Base-by-base conservation (phyloP, 2,113 vertebrate genomes). In the Tinamus guttatus region DNA sequence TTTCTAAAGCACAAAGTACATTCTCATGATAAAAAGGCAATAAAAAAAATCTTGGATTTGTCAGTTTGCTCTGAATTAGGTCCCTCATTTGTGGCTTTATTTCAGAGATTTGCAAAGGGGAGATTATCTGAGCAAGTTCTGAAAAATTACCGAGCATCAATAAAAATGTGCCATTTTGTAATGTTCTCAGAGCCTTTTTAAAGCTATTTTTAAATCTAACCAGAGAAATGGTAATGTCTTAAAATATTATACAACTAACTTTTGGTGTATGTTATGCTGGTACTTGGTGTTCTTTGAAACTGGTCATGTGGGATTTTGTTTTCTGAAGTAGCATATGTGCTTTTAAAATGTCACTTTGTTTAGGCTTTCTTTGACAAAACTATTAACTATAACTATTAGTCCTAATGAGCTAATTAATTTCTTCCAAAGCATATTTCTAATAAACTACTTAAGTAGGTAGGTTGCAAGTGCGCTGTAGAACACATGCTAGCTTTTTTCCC, bases 321-420 rank as follows among this genome's bases (percentile, higher is more conserved):
- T 96, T 93, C 71, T 85, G 70, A 78, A 83, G 71, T 81, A 95
- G 78, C 88, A 85, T 86, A 62, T 65, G 25, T 68, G 94, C 71
- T 92, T 64, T 77, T 81, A 43, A 95, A 95, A 95, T 95, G 81
- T 73, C 77, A 56, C 81, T 95, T 56, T 56, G 54, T 56, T 56
- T 56, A 56, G 54, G 28, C 28, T 56, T 56, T 16, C 54, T 56
- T 56, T 30, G 28, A 56, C 54, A 30, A 56, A 56, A 56, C 54
- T 24, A 30, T 56, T 30, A 85, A 22, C 67, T 77, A 70, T 76
- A 90, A n/a, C n/a, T n/a, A n/a, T n/a, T n/a, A n/a, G n/a, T n/a
- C 32, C 89, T 96, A 95, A 95, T 81, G 69, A 97, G 85, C 77
- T 95, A 91, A 96, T 94, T 90, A 94, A 93, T 95, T 94, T 83